A percentile compares a stretch with the other conserved stretches of the same genome.
phyloP scores from a whole-genome alignment of 2,797 vertebrate genomes.

The Pseudotriccus pelzelni region DNA sequence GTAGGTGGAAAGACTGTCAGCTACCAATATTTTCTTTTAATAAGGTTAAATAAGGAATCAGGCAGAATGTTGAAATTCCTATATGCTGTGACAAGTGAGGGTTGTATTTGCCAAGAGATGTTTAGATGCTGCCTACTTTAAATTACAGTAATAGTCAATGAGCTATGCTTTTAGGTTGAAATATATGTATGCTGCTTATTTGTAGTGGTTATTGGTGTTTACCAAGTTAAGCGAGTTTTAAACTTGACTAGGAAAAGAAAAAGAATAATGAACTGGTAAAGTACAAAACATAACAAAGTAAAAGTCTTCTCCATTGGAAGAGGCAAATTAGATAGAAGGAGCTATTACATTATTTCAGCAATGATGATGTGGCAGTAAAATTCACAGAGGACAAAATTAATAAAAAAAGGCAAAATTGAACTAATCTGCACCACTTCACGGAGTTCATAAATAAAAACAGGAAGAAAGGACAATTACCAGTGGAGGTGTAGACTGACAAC shows the following conservation, averaged over 20 bases:
- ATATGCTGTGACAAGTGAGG: neutral
- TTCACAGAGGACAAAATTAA: neutral
- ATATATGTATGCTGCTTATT: neutral
- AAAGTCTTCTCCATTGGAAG: neutral
- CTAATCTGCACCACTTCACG: neutral
- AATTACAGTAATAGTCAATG: neutral
- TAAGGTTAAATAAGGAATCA: neutral
- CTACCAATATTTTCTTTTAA: neutral
- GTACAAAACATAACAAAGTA: neutral
- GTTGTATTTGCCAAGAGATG: neutral
- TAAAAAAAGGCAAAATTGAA: neutral
- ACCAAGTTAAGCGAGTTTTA: neutral
- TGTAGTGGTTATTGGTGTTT: neutral
- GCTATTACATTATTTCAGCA: neutral
- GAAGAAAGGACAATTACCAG: neutral
- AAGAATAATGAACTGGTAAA: neutral
- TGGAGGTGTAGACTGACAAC: neutral
- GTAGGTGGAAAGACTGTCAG: neutral
- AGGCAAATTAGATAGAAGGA: neutral
- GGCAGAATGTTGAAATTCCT: neutral
- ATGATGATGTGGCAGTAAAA: neutral
- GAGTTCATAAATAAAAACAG: neutral
- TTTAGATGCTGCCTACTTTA: neutral
- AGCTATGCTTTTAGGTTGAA: neutral
- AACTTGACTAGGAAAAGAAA: neutral